phyloP scores from a whole-genome alignment of 2,113 vertebrate species.

The Hiodon alosoides region DNA sequence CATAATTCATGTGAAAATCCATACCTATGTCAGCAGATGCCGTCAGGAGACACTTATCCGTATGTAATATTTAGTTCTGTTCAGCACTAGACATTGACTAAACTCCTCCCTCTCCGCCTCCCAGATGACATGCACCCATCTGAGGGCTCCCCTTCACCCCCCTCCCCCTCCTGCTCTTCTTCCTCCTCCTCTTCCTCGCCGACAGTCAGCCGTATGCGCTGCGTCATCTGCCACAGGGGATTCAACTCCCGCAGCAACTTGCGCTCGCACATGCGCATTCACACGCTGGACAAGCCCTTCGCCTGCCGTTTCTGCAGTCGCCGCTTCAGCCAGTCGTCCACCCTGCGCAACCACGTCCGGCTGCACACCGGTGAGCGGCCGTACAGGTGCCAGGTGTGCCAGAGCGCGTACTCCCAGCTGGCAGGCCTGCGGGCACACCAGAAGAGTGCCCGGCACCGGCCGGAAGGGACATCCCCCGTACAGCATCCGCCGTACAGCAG shows the following conservation, averaged over 20 bases:
- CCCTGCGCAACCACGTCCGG: conserved; percentile 92
- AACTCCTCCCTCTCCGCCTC: background rate
- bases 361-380: conserved; percentile 96
- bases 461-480: conserved; percentile 47
- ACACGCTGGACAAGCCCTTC: conserved; percentile 98
- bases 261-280: conserved; percentile 99
- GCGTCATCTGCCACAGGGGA: conserved; percentile 94
- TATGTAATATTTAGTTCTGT: background rate
- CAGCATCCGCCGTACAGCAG: conserved; percentile 38
- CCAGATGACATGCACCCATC: conserved; percentile 77
- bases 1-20: too few species aligned
- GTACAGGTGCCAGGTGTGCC: conserved; percentile 96
- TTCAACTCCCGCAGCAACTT: conserved; percentile 99
- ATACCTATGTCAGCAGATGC: too few species aligned
- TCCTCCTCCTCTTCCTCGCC: conserved; percentile 37
- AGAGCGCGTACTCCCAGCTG: conserved; percentile 96
- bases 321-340: conserved; percentile 98
- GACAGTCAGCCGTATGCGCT: conserved; percentile 80
- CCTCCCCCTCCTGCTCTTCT: conserved; percentile 38
- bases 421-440: conserved; percentile 94
- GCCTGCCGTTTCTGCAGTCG: conserved; percentile 97
- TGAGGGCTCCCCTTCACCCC: conserved; percentile 57
- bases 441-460: conserved; percentile 93
- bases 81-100: background rate
- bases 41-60: too few species aligned